Conservation (phyloP, 2,888 invertebrate species). For the Mesochorus sp. region DNA sequence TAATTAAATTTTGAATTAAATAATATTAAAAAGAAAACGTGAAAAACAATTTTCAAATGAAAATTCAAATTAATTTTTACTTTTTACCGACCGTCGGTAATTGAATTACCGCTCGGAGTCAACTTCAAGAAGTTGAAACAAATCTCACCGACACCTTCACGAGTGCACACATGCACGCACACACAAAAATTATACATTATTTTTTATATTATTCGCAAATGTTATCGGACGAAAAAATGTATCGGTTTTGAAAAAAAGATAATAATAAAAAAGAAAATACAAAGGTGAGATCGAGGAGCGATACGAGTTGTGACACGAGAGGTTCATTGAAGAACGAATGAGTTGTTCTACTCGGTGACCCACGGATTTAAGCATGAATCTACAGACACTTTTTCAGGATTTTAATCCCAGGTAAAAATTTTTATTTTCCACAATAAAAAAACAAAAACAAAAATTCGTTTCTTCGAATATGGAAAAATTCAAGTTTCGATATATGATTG, state of each 20-base stretch:
- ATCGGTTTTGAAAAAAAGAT: too few relatives aligned
- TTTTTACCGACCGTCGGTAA: not conserved
- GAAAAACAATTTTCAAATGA: too few relatives aligned
- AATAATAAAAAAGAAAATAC: not conserved
- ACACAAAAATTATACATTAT: conserved; percentile 35
- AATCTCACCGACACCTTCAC: conserved; percentile 19
- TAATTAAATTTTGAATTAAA: not conserved
- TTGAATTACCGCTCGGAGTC: conserved; percentile 38
- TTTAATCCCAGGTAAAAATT: conserved; percentile 94
- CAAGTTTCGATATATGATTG: not conserved
- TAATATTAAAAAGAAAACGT: not conserved
- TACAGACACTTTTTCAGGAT: conserved; percentile 94
- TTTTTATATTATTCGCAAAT: conserved; percentile 32
- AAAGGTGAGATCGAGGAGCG: conserved; percentile 39
- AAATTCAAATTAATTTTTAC: too few relatives aligned
- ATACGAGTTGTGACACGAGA: conserved; percentile 34
- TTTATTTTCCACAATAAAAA: conserved; percentile 39
- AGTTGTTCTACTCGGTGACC: conserved; percentile 69
- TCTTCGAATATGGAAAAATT: not conserved
- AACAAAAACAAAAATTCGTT: not conserved
- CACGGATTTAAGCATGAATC: conserved; percentile 87
- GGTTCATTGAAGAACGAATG: conserved; percentile 43
- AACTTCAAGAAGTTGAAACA: conserved; percentile 67
- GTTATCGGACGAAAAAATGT: conserved; percentile 38
- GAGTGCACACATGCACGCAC: conserved; percentile 1